Conservation (phyloP, 2,113 vertebrate species). For the Sebastes fasciatus region DNA sequence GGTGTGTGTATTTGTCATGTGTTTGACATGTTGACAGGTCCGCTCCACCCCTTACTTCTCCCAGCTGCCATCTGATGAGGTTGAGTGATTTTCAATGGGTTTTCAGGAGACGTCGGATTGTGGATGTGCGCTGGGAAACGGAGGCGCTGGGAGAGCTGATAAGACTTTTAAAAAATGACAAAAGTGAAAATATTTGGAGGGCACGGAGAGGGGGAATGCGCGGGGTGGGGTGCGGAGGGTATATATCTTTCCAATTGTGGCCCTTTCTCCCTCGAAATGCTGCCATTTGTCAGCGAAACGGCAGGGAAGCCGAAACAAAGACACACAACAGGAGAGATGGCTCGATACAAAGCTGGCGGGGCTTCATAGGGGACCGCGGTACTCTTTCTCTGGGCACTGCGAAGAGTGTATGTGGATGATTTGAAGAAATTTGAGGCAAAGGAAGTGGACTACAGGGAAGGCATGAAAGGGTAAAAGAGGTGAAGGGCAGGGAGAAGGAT, state of each 20-base stretch:
- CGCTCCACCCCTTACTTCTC: slow-evolving; percentile 73
- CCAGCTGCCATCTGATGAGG: slow-evolving; percentile 81
- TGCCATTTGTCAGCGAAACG: slow-evolving; percentile 29
- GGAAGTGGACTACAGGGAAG: slow-evolving; percentile 34
- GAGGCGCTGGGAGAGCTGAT: slow-evolving; percentile 37
- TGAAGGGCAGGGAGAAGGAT: slow-evolving; percentile 58
- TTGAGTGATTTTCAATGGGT: slow-evolving; percentile 80
- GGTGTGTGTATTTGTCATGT: slow-evolving; percentile 62
- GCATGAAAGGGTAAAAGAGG: slow-evolving; percentile 41
- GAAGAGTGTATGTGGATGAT: slow-evolving; percentile 18
- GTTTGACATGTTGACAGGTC: slow-evolving; percentile 82
- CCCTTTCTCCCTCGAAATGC: background rate
- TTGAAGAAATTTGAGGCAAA: slow-evolving; percentile 39
- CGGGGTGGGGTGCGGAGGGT: background rate
- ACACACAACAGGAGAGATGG: slow-evolving; percentile 4
- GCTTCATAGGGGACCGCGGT: slow-evolving; percentile 30
- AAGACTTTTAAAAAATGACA: slow-evolving; percentile 53
- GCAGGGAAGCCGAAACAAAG: slow-evolving; percentile 34
- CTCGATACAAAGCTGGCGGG: slow-evolving; percentile 13
- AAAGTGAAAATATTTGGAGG: slow-evolving; percentile 38
- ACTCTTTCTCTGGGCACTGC: background rate
- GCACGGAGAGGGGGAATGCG: slow-evolving; percentile 14
- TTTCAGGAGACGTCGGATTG: slow-evolving; percentile 54
- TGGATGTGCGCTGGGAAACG: slow-evolving; percentile 65
- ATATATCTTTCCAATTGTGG: background rate